Conservation (phyloP, 1,140 invertebrate species). For the Orussus abietinus region DNA sequence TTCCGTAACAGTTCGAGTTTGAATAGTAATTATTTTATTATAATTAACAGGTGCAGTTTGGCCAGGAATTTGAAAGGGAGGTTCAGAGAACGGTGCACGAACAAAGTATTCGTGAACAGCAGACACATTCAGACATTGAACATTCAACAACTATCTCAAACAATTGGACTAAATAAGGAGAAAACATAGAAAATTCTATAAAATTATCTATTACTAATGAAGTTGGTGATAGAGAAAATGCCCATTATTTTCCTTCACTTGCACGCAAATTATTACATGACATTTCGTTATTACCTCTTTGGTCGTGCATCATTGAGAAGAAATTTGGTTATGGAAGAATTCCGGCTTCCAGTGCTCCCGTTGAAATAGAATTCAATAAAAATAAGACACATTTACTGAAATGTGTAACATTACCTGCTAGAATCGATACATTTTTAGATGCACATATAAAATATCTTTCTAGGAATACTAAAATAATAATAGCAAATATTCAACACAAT, state of each 20-base stretch:
- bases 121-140: no score
- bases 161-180: not conserved
- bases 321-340: slow-evolving; percentile 13
- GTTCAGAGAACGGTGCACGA: no score
- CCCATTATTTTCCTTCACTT: slow-evolving; percentile 5
- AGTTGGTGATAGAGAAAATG: not conserved
- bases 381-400: slow-evolving; percentile 6
- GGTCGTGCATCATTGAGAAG: slow-evolving; percentile 5
- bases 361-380: slow-evolving; percentile 13
- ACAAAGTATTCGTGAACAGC: no score
- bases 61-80: no score
- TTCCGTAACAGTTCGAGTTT: no score
- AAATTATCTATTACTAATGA: not conserved
- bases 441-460: no score
- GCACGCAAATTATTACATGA: slow-evolving; percentile 4
- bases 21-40: no score
- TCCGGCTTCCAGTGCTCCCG: slow-evolving; percentile 11
- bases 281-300: slow-evolving; percentile 9
- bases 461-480: no score
- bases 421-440: no score
- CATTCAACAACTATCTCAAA: not conserved
- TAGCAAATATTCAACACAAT: no score
- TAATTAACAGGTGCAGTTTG: no score
- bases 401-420: no score
- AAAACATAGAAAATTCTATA: not conserved